Conservation (phyloP, 2,797 vertebrate species). For the Leuciscus waleckii region DNA sequence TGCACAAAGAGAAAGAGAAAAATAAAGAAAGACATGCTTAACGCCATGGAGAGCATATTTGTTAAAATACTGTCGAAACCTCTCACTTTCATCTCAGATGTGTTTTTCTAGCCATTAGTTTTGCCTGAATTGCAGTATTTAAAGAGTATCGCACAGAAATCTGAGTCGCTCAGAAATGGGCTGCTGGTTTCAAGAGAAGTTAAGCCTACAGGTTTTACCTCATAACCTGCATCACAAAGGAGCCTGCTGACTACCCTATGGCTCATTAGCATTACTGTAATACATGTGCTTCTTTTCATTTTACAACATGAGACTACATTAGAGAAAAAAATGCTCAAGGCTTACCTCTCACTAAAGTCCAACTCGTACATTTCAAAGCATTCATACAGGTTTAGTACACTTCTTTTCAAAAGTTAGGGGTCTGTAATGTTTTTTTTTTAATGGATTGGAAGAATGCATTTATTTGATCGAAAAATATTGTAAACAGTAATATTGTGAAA, state of each 20-base stretch:
- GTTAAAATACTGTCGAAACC: conserved; percentile 27
- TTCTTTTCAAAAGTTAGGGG: not conserved
- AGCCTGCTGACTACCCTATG: not conserved
- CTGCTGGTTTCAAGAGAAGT: not conserved
- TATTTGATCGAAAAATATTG: not conserved
- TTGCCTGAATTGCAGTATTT: conserved; percentile 12
- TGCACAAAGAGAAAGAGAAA: conserved; percentile 4
- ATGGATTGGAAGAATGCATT: not conserved
- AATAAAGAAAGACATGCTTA: conserved; percentile 27
- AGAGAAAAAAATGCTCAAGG: not conserved
- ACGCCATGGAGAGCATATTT: conserved; percentile 19
- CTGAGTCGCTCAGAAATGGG: not conserved
- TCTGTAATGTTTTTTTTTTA: not conserved
- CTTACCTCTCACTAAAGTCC: not conserved
- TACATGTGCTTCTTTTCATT: not conserved
- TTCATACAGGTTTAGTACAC: conserved; percentile 6
- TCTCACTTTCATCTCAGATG: conserved; percentile 7
- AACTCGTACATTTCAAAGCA: not conserved
- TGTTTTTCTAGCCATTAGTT: conserved; percentile 14
- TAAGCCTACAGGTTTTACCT: conserved; percentile 1
- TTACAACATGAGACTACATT: not conserved
- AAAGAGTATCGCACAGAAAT: conserved; percentile 17
- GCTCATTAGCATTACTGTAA: conserved; percentile 27
- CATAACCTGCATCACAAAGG: not conserved
- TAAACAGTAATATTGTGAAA: not conserved